phyloP scores from a whole-genome alignment of 2,797 vertebrate species.

The Novumbra hubbsi region DNA sequence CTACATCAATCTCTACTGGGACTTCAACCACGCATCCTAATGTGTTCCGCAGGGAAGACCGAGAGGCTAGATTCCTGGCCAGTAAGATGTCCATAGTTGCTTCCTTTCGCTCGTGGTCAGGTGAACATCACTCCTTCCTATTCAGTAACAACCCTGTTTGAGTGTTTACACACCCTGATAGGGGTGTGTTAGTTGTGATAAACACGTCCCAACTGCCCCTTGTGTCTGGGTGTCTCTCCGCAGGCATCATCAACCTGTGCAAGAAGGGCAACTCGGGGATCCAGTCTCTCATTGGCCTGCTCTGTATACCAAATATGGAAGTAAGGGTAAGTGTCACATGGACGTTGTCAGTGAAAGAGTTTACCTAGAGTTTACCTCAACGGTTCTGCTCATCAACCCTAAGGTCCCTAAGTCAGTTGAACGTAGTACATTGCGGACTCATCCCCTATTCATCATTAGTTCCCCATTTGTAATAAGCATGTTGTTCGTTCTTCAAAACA shows the following conservation, averaged over 20 bases:
- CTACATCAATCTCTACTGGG: neutral
- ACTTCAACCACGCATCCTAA: neutral
- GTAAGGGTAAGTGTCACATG: constrained; percentile 82
- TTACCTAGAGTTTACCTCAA: neutral
- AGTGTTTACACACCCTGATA: neutral
- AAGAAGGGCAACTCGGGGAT: constrained; percentile 96
- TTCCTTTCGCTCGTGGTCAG: constrained; percentile 97
- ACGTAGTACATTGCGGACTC: neutral
- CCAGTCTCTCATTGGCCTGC: constrained; percentile 95
- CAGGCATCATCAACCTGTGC: constrained; percentile 98
- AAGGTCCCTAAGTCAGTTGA: neutral
- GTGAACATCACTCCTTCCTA: constrained; percentile 66
- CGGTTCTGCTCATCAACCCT: neutral
- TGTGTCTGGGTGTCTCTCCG: constrained; percentile 9
- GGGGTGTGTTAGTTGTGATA: neutral
- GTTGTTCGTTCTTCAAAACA: neutral
- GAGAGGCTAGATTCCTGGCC: constrained; percentile 93
- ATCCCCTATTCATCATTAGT: neutral
- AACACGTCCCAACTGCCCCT: constrained; percentile 8
- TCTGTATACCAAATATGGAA: constrained; percentile 99
- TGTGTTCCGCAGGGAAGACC: constrained; percentile 84
- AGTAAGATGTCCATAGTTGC: constrained; percentile 98
- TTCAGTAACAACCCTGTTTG: neutral
- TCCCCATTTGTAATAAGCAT: neutral
- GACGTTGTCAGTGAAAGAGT: neutral